Evolutionary conservation across 2,113 vertebrate species (phyloP).

Genomic region (Carlito syrichta): DNA sequence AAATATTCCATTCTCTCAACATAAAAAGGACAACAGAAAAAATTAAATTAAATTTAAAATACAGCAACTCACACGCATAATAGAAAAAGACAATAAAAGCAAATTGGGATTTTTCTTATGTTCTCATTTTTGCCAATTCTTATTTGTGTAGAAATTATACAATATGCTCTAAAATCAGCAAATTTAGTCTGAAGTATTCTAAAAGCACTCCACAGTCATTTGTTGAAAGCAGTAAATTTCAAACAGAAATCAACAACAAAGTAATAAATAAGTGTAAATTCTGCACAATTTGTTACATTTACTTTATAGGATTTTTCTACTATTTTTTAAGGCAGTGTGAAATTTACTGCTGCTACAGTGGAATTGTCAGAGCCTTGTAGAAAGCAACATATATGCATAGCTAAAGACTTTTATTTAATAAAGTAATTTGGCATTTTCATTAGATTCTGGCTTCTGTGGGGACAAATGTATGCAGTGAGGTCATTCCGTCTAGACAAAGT

Average conservation of each 20-base stretch:
- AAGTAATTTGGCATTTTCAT: conserved; percentile 65
- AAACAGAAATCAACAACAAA: neutral
- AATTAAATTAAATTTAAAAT: neutral
- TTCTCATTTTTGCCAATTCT: neutral
- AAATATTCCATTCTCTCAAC: neutral
- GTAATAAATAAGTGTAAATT: neutral
- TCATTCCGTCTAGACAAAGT: conserved; percentile 58
- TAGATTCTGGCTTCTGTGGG: conserved; percentile 43
- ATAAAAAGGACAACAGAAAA: neutral
- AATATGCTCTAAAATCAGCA: neutral
- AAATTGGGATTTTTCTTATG: neutral
- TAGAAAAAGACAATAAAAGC: neutral
- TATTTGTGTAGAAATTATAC: neutral
- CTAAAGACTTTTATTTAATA: conserved; percentile 64
- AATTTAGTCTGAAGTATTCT: neutral
- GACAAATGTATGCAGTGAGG: conserved; percentile 54
- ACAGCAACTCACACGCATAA: neutral
- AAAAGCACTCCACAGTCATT: neutral
- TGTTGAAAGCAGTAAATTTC: neutral
- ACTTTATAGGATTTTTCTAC: neutral
- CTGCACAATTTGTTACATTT: neutral
- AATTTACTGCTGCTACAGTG: neutral
- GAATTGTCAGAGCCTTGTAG: neutral
- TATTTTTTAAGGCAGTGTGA: neutral
- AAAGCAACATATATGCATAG: conserved; percentile 64